Evolutionary conservation across 2,797 vertebrate species (phyloP).

Genomic region (Labroides dimidiatus): DNA sequence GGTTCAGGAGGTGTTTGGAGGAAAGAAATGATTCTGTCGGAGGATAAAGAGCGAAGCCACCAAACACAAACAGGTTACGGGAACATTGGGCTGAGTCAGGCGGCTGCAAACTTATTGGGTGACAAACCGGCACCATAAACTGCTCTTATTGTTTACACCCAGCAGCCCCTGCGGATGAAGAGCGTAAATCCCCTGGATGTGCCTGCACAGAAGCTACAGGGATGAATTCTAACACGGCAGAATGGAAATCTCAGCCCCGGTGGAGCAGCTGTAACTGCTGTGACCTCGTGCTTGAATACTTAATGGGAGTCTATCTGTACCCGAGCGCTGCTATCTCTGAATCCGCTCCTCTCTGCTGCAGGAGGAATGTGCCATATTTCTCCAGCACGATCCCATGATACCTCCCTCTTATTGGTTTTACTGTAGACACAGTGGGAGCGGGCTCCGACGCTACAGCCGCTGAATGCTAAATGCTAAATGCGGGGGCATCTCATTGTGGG

Average conservation of each 20-base stretch:
- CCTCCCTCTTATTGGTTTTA: constrained; percentile 76
- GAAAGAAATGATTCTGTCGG: background rate
- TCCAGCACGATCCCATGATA: constrained; percentile 68
- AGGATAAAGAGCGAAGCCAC: background rate
- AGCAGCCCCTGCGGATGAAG: constrained; percentile 51
- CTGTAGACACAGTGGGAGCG: constrained; percentile 66
- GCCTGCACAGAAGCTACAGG: constrained; percentile 65
- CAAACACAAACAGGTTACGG: constrained; percentile 14
- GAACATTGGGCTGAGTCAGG: constrained; percentile 28
- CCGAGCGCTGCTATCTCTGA: constrained; percentile 59
- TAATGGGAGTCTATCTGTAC: constrained; percentile 72
- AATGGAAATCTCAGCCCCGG: constrained; percentile 69
- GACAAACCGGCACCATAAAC: constrained; percentile 37
- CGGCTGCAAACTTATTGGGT: constrained; percentile 14
- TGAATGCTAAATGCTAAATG: constrained; percentile 81
- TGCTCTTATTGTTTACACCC: constrained; percentile 54
- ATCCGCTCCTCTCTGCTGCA: constrained; percentile 37
- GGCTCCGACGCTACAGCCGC: constrained; percentile 51
- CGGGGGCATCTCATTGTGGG: constrained; percentile 49
- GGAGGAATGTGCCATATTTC: constrained; percentile 60
- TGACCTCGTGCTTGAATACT: constrained; percentile 71
- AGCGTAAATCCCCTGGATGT: constrained; percentile 55
- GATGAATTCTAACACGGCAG: constrained; percentile 65
- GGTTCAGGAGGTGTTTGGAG: background rate
- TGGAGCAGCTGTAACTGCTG: constrained; percentile 57